These are phyloP conservation scores for Xiphophorus birchmanni DNA, from an alignment of 2,797 vertebrate species.

Conservation along the genomic window DNA sequence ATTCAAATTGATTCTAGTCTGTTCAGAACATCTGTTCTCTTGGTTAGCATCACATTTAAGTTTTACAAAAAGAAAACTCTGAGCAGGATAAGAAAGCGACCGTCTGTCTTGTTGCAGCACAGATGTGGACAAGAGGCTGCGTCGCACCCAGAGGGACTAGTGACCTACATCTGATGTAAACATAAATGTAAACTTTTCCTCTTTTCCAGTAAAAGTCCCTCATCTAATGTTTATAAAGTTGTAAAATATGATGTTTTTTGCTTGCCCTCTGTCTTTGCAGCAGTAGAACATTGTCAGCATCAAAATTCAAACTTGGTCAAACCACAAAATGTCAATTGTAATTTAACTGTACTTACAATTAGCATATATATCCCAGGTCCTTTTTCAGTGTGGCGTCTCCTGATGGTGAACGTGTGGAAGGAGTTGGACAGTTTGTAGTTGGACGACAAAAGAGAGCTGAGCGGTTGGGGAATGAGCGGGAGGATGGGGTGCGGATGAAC, in stretches of 20 bases:
- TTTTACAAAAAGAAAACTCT: slow-evolving; percentile 27
- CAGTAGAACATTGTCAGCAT: neutral
- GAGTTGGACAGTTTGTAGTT: slow-evolving; percentile 4
- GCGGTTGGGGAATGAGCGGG: slow-evolving; percentile 47
- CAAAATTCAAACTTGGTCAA: slow-evolving; percentile 7
- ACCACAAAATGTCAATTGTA: neutral
- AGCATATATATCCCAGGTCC: neutral
- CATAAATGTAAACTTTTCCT: slow-evolving; percentile 7
- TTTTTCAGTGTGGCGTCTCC: slow-evolving; percentile 13
- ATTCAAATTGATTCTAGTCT: neutral
- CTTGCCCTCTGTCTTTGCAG: neutral
- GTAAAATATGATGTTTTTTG: neutral
- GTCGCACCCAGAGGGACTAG: slow-evolving; percentile 47
- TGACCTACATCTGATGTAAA: slow-evolving; percentile 14
- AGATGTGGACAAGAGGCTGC: slow-evolving; percentile 38
- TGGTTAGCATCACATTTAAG: neutral
- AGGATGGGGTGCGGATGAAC: slow-evolving; percentile 38
- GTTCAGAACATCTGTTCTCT: neutral
- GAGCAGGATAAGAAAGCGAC: slow-evolving; percentile 36
- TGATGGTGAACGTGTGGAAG: slow-evolving; percentile 4
- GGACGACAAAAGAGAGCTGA: slow-evolving; percentile 34
- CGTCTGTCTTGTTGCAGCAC: slow-evolving; percentile 67
- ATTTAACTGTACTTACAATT: slow-evolving; percentile 45
- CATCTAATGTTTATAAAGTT: neutral
- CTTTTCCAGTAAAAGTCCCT: neutral